These are phyloP conservation scores for Cynodonichthys magdalenae DNA, from an alignment of 2,797 vertebrate species.

Conservation along the genomic window DNA sequence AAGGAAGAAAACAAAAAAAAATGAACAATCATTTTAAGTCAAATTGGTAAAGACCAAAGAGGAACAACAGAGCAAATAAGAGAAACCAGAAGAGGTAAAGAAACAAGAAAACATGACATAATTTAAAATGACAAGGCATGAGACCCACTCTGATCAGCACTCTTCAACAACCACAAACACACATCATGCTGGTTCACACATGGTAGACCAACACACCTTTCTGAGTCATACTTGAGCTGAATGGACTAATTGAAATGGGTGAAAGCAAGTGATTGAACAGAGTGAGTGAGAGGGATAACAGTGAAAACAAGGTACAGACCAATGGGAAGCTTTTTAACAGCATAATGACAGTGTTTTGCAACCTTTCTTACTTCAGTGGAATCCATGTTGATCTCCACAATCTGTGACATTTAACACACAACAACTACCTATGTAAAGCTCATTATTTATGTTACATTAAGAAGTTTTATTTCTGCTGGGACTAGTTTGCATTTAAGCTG, in stretches of 20 bases:
- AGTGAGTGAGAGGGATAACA: constrained; percentile 71
- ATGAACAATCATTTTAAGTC: constrained; percentile 13
- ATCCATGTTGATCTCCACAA: constrained; percentile 2
- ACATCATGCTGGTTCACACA: constrained; percentile 74
- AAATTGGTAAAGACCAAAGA: constrained; percentile 24
- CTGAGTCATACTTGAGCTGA: constrained; percentile 88
- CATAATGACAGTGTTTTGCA: constrained; percentile 28
- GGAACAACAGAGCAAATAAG: constrained; percentile 67
- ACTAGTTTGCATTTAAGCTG: background rate
- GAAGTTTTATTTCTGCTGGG: background rate
- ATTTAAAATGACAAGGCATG: constrained; percentile 77
- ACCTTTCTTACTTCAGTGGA: constrained; percentile 9
- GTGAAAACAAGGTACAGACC: constrained; percentile 62
- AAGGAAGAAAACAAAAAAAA: constrained; percentile 4
- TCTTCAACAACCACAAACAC: constrained; percentile 47
- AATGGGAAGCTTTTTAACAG: constrained; percentile 63
- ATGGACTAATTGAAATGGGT: constrained; percentile 82
- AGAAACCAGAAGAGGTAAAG: constrained; percentile 59
- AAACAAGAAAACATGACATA: constrained; percentile 69
- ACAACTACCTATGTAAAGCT: background rate
- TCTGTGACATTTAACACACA: background rate
- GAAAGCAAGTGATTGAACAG: constrained; percentile 74
- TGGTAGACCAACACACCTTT: constrained; percentile 85
- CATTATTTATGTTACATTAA: background rate
- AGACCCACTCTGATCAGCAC: constrained; percentile 31